A percentile compares a stretch with the other conserved stretches of the same genome.
These are phyloP conservation scores for Drosophila rufa DNA, from an alignment of 1,140 invertebrate genomes.

Conservation along the genomic window DNA sequence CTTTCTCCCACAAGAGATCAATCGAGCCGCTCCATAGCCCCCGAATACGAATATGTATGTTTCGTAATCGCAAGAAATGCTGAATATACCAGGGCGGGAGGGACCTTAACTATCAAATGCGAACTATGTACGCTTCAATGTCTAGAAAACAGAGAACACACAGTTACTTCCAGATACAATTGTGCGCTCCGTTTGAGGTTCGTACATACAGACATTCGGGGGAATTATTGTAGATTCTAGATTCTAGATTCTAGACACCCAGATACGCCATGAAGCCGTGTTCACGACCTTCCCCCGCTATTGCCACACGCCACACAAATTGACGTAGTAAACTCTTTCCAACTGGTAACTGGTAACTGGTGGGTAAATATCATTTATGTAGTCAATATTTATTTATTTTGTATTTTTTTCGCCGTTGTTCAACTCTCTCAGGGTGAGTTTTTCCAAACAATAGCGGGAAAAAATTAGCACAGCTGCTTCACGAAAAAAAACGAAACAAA, in stretches of 20 bases:
- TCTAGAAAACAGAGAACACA: slow-evolving; percentile 8
- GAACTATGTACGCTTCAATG: slow-evolving; percentile 22
- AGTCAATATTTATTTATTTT: slow-evolving; percentile 48
- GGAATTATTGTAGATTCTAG: slow-evolving; percentile 18
- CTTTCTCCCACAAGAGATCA: slow-evolving; percentile 18
- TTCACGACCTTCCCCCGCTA: slow-evolving; percentile 37
- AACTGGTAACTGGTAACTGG: slow-evolving; percentile 39
- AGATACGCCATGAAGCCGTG: slow-evolving; percentile 10
- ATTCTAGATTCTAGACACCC: slow-evolving; percentile 10
- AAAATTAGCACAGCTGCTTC: slow-evolving; percentile 75
- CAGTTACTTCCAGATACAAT: slow-evolving; percentile 21
- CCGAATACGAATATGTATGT: background rate
- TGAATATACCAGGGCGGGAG: background rate
- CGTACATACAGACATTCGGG: background rate
- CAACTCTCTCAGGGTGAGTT: slow-evolving; percentile 65
- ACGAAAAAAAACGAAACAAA: slow-evolving; percentile 36
- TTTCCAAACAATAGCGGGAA: slow-evolving; percentile 71
- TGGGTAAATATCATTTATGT: slow-evolving; percentile 58
- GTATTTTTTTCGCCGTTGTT: slow-evolving; percentile 34
- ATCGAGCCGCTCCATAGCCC: slow-evolving; percentile 14
- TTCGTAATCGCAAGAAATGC: background rate
- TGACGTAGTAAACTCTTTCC: slow-evolving; percentile 50
- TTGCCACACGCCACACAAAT: slow-evolving; percentile 47
- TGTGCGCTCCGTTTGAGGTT: slow-evolving; percentile 2
- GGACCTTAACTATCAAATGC: slow-evolving; percentile 27